These are phyloP conservation scores for Amblyornis subalaris DNA, from an alignment of 2,113 vertebrate species.

Conservation along the genomic window DNA sequence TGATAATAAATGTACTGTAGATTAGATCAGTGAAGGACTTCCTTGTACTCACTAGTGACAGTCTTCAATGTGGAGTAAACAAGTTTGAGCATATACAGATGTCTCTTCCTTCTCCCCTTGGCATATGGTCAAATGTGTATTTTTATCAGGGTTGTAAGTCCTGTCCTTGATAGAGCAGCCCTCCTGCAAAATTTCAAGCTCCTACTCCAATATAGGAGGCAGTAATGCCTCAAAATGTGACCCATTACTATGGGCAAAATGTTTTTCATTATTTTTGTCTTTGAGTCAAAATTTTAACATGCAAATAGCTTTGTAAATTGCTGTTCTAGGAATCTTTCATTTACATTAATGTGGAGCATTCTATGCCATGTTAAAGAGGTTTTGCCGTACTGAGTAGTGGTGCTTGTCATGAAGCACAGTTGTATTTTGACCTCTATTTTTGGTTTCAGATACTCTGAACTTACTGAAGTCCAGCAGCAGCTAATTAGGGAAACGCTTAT, in stretches of 20 bases:
- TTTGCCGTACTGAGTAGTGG: neutral
- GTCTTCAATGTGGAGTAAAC: neutral
- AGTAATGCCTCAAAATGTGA: neutral
- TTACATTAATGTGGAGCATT: neutral
- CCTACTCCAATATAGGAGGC: neutral
- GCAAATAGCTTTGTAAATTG: neutral
- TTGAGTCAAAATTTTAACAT: neutral
- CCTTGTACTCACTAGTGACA: neutral
- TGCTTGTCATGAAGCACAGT: neutral
- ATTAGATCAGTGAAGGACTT: neutral
- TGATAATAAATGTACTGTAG: neutral
- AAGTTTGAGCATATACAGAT: neutral
- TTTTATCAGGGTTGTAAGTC: neutral
- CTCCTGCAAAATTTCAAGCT: neutral
- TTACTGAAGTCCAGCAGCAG: slow-evolving; percentile 87
- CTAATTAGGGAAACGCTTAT: slow-evolving; percentile 93
- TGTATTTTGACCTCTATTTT: neutral
- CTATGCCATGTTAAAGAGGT: neutral
- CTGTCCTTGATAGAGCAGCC: neutral
- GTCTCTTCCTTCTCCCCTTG: neutral
- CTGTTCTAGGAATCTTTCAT: neutral
- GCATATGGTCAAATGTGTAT: neutral
- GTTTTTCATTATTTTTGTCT: neutral
- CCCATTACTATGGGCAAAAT: neutral
- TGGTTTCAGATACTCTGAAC: slow-evolving; percentile 84